Conservation (phyloP, 2,888 invertebrate species). For the Merodon equestris region DNA sequence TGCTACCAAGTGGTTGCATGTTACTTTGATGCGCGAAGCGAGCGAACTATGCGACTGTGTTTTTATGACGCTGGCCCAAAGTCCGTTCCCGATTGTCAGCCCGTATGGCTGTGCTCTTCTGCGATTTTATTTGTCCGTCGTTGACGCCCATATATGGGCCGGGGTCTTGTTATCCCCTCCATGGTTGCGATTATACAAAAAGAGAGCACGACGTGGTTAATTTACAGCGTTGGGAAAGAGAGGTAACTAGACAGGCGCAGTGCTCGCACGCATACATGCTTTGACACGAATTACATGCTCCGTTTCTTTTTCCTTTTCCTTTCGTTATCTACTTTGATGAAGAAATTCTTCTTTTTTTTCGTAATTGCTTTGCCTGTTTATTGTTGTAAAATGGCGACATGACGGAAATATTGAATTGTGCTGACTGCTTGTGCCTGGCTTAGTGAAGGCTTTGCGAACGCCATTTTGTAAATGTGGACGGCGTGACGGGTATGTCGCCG, state of each 20-base stretch:
- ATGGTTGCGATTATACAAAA: constrained; percentile 37
- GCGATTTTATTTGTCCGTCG: constrained; percentile 19
- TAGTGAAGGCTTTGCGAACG: background rate
- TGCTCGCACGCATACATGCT: background rate
- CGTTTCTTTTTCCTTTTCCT: constrained; percentile 15
- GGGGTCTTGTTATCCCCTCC: constrained; percentile 48
- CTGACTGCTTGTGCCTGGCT: background rate
- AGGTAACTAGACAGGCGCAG: constrained; percentile 3
- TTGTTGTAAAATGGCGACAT: constrained; percentile 60
- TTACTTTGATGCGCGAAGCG: constrained; percentile 67
- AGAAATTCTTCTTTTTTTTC: background rate
- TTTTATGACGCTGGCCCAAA: constrained; percentile 57
- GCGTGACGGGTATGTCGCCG: too few species aligned
- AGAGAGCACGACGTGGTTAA: constrained; percentile 32
- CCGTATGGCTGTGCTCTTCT: constrained; percentile 59
- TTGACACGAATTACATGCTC: constrained; percentile 3
- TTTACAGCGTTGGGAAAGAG: too few species aligned
- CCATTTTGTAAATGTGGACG: constrained; percentile 4
- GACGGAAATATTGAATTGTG: constrained; percentile 23
- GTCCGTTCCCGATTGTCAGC: constrained; percentile 30
- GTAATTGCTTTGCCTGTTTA: constrained; percentile 5
- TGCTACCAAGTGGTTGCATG: constrained; percentile 56
- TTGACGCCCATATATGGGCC: constrained; percentile 60
- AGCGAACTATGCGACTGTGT: constrained; percentile 64
- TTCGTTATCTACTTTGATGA: background rate